phyloP scores from a whole-genome alignment of 2,113 vertebrate genomes.

The Brachyhypopomus occidentalis region DNA sequence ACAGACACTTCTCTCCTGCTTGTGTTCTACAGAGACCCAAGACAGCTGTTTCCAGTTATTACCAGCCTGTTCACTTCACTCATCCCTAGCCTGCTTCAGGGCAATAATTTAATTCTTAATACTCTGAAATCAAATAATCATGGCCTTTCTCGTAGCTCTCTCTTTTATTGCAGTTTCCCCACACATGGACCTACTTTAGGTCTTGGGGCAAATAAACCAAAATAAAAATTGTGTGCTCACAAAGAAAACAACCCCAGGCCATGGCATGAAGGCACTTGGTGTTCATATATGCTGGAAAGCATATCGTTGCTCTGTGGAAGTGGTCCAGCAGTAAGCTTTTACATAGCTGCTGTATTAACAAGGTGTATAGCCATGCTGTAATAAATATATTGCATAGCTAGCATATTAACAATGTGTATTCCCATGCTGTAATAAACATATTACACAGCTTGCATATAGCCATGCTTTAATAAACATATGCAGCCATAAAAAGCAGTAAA shows the following conservation, averaged over 20 bases:
- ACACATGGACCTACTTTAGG: slow-evolving; percentile 14
- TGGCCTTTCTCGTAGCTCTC: slow-evolving; percentile 20
- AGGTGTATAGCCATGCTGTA: background rate
- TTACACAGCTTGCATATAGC: background rate
- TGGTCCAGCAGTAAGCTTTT: background rate
- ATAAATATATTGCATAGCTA: background rate
- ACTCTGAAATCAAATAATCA: slow-evolving; percentile 51
- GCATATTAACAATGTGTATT: no score
- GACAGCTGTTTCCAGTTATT: slow-evolving; percentile 41
- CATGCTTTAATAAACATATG: background rate
- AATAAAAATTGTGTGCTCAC: slow-evolving; percentile 23
- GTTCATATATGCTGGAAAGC: background rate
- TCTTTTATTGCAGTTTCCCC: slow-evolving; percentile 26
- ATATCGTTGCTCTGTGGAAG: background rate
- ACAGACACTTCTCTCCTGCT: background rate
- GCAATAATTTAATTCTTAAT: slow-evolving; percentile 47
- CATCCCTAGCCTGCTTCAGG: slow-evolving; percentile 11
- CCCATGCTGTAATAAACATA: no score
- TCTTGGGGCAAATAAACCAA: slow-evolving; percentile 37
- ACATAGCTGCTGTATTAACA: background rate
- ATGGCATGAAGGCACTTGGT: background rate
- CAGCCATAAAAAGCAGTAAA: no score
- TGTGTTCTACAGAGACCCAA: background rate
- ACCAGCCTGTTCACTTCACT: slow-evolving; percentile 25
- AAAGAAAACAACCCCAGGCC: slow-evolving; percentile 22